These are phyloP conservation scores for Ispidina lecontei DNA, from an alignment of 2,797 vertebrate species.

Conservation along the genomic window DNA sequence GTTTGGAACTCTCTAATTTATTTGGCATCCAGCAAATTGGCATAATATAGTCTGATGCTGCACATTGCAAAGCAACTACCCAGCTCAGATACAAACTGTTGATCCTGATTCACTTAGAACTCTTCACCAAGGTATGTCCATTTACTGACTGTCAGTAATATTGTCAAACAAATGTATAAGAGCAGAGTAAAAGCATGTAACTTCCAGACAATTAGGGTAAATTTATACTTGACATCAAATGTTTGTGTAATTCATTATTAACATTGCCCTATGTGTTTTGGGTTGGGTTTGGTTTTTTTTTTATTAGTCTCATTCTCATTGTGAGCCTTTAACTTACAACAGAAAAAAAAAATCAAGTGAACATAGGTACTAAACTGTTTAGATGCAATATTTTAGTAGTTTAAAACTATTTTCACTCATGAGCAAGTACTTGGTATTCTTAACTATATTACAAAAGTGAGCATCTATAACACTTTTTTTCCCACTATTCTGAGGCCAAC, in stretches of 20 bases:
- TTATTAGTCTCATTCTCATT: background rate
- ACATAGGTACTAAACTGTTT: background rate
- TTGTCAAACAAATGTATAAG: background rate
- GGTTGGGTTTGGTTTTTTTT: too few species aligned
- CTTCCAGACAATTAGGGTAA: background rate
- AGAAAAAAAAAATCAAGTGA: too few species aligned
- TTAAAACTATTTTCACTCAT: background rate
- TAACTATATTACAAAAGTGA: background rate
- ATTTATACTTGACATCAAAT: background rate
- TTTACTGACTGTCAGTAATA: background rate
- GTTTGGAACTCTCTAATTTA: background rate
- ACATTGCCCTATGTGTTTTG: background rate
- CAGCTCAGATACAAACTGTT: background rate
- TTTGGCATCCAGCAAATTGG: background rate
- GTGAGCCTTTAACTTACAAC: too few species aligned
- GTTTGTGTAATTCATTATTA: background rate
- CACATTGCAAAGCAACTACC: background rate
- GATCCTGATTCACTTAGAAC: background rate
- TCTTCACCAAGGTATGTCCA: background rate
- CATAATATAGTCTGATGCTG: background rate
- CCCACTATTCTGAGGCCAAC: background rate
- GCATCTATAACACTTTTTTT: background rate
- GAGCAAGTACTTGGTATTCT: background rate
- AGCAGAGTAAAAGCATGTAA: background rate
- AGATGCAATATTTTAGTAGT: background rate